Evolutionary conservation across 2,113 vertebrate genomes (phyloP).

Genomic region (Hystrix brachyura): DNA sequence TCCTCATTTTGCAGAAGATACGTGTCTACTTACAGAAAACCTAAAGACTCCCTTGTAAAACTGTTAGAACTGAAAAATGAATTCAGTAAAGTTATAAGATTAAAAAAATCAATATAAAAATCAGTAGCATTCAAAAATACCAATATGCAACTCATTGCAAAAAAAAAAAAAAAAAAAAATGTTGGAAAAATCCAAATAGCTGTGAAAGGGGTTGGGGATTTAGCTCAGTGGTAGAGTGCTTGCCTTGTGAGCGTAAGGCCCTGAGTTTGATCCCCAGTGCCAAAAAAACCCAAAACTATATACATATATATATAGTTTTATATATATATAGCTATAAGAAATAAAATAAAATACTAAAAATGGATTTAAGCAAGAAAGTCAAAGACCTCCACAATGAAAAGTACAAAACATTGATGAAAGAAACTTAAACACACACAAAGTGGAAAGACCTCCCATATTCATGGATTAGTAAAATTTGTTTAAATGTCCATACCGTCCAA

Average conservation of each 20-base stretch:
- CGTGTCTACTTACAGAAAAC: neutral
- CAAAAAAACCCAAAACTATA: too few species aligned
- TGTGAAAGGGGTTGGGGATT: neutral
- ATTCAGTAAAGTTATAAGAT: neutral
- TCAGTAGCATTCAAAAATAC: neutral
- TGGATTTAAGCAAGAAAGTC: neutral
- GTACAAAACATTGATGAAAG: neutral
- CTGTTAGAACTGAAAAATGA: neutral
- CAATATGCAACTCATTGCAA: neutral
- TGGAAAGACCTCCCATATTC: neutral
- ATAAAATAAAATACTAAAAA: neutral
- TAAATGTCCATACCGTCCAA: neutral
- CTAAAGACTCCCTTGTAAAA: neutral
- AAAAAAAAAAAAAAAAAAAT: neutral
- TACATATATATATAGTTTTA: too few species aligned
- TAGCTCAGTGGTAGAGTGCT: too few species aligned
- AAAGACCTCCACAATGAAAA: neutral
- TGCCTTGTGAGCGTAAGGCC: too few species aligned
- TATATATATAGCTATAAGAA: neutral
- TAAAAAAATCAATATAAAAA: neutral
- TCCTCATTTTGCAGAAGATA: neutral
- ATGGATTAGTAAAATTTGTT: neutral
- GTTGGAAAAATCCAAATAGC: neutral
- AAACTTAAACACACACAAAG: neutral
- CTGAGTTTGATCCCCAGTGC: too few species aligned